Conservation (phyloP, 2,797 vertebrate species). For the Poeciliopsis paucimaculata region DNA sequence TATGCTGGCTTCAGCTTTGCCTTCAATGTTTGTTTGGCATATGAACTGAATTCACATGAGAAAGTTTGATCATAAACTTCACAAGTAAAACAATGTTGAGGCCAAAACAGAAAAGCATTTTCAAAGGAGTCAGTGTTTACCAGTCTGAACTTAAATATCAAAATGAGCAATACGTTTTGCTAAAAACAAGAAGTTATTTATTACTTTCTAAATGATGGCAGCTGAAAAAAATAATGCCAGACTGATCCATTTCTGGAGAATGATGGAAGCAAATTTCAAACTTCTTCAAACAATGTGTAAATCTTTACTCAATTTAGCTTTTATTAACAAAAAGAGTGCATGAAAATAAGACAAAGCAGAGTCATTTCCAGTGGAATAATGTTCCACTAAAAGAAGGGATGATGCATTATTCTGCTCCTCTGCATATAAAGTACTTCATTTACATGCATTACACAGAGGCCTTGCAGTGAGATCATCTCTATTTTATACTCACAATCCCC, state of each 20-base stretch:
- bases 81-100: background rate
- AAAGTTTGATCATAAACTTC: background rate
- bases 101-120: background rate
- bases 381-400: slow-evolving; percentile 23
- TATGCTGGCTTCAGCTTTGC: background rate
- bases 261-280: background rate
- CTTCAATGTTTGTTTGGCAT: background rate
- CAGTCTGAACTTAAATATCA: background rate
- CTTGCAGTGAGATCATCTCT: background rate
- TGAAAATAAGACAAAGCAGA: slow-evolving; percentile 18
- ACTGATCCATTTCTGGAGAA: background rate
- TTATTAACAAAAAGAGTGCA: slow-evolving; percentile 13
- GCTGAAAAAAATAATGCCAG: background rate
- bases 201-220: background rate
- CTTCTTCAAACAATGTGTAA: background rate
- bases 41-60: background rate
- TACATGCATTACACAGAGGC: slow-evolving; percentile 12
- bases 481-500: slow-evolving; percentile 83
- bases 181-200: background rate
- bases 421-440: slow-evolving; percentile 17
- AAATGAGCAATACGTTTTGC: background rate
- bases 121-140: background rate
- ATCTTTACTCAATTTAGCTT: background rate
- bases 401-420: slow-evolving; percentile 36
- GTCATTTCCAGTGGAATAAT: slow-evolving; percentile 34